Base-by-base conservation (phyloP, 2,113 vertebrate species). In the Corvus hawaiiensis region DNA sequence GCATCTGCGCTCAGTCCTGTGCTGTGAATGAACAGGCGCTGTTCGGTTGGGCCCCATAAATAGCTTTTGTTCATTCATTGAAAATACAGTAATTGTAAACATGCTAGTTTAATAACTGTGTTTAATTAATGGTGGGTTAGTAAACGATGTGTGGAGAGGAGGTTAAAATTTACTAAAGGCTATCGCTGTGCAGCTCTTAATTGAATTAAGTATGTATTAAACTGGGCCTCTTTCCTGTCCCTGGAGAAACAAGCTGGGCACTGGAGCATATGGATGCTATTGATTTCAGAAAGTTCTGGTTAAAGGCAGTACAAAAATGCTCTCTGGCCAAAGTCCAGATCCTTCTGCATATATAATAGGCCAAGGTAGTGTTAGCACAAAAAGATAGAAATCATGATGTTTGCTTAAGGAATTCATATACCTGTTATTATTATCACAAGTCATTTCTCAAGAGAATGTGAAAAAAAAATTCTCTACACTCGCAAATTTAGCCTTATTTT, bases 1-100 rank as follows among this genome's bases (percentile, higher is more conserved):
- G 66, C 69, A 24, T 23, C 90, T 0, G 0, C 1, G 1, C 71
- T 88, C 41, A 23, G 68, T 37, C 68, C 93, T 0, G 0, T 2
- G 10, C 85, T 0, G 0, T 6, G 26, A 81, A 90, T 37, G 83
- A 75, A 58, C 44, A 44, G 91, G 78, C 14, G 0, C 55, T 0
- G 0, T 89, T 96, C 33, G n/a, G 66, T 84, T 72, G 80, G n/a
- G 64, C 39, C 76, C 71, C 92, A 58, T 81, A 95, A 92, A 89
- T 49, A 90, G 83, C 77, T 92, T 90, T 97, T 90, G 90, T 96
- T 94, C 76, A 89, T 97, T 96, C 88, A 90, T n/a, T 83, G 90
- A 93, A 96, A 94, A 90, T 80, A 28, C 48, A 39, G 68, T 62
- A 88, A 90, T 93, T 94, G 86, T 37, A 90, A 96, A 86, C 69